phyloP scores from a whole-genome alignment of 2,888 invertebrate species.

The Eremobia ochroleuca region DNA sequence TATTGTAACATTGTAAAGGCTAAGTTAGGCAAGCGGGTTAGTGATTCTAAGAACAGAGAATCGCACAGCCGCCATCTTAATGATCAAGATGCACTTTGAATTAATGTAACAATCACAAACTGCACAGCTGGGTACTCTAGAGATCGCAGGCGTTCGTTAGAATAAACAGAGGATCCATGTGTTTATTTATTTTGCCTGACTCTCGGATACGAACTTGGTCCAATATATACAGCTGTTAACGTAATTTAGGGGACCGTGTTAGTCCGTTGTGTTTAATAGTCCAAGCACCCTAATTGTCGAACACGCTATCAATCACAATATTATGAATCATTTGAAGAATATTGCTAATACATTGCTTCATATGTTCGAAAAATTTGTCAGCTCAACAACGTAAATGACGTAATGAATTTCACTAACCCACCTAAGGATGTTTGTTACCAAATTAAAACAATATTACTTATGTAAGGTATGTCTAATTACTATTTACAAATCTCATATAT shows the following conservation, averaged over 20 bases:
- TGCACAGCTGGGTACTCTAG: constrained; percentile 8
- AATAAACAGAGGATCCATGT: constrained; percentile 9
- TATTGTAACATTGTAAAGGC: neutral
- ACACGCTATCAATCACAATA: neutral
- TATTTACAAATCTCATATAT: neutral
- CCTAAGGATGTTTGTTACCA: neutral
- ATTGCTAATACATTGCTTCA: neutral
- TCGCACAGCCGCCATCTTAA: neutral
- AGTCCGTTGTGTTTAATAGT: neutral
- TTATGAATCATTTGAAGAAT: neutral
- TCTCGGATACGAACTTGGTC: neutral
- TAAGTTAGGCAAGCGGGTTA: neutral
- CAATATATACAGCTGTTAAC: constrained; percentile 4
- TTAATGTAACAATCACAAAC: constrained; percentile 36
- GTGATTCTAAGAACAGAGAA: constrained; percentile 11
- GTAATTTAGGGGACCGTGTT: constrained; percentile 14
- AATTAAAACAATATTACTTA: neutral
- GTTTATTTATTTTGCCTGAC: constrained; percentile 35
- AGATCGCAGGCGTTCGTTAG: neutral
- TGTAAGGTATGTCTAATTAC: neutral
- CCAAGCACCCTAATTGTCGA: neutral
- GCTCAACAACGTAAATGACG: neutral
- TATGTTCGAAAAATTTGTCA: neutral
- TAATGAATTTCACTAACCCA: neutral
- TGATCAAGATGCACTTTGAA: constrained; percentile 26